phyloP scores from a whole-genome alignment of 2,113 vertebrate genomes.

The Myotis yumanensis region DNA sequence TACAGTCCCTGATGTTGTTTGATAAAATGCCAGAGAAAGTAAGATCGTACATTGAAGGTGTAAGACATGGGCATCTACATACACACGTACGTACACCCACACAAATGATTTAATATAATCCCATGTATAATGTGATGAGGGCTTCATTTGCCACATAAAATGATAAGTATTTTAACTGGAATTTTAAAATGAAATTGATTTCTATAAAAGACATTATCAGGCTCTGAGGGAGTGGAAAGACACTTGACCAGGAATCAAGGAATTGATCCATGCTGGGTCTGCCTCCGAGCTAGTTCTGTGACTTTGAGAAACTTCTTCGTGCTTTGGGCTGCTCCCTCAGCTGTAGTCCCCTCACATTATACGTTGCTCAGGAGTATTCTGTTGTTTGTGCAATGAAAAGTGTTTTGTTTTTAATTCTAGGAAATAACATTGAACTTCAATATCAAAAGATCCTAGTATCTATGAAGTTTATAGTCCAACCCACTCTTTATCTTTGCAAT shows the following conservation, averaged over 20 bases:
- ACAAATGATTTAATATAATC: not conserved
- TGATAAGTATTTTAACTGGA: not conserved
- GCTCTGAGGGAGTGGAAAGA: not conserved
- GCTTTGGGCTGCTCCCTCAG: not conserved
- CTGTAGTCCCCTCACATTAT: no score
- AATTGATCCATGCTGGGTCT: not conserved
- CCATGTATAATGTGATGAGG: not conserved
- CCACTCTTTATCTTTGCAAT: not conserved
- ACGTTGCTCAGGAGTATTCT: not conserved
- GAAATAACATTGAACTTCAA: slow-evolving; percentile 12
- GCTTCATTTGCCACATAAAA: not conserved
- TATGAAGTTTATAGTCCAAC: not conserved
- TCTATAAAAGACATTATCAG: not conserved
- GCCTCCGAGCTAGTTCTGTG: not conserved
- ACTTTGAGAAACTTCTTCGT: not conserved
- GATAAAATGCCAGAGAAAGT: not conserved
- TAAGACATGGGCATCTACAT: not conserved
- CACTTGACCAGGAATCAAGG: not conserved
- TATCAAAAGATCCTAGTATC: not conserved
- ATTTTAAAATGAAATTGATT: not conserved
- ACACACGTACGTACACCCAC: no score
- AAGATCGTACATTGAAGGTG: not conserved
- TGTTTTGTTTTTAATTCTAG: not conserved
- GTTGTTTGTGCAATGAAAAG: not conserved
- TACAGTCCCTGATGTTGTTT: not conserved